Conservation (phyloP, 2,888 invertebrate genomes). For the Macropis europaea region DNA sequence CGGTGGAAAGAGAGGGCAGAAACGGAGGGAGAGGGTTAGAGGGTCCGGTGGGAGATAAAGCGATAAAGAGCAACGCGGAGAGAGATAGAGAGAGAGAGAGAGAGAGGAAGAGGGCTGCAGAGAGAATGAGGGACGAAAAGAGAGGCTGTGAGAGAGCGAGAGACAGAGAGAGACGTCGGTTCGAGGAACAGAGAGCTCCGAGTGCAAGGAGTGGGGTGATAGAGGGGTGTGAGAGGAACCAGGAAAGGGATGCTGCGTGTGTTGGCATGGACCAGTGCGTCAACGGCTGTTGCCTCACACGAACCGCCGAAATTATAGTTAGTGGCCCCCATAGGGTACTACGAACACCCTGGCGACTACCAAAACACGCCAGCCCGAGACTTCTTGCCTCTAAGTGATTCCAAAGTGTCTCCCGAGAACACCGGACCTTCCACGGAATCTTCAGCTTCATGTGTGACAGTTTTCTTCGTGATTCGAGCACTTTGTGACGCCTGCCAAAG, state of each 20-base stretch:
- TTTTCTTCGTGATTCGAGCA: too few relatives aligned
- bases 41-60: conserved; percentile 68
- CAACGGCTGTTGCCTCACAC: conserved; percentile 80
- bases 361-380: conserved; percentile 37
- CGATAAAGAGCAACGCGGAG: conserved; percentile 64
- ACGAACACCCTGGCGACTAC: conserved; percentile 51
- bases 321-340: conserved; percentile 71
- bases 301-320: conserved; percentile 79
- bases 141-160: conserved; percentile 49
- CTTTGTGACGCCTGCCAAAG: not conserved
- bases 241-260: conserved; percentile 78
- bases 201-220: conserved; percentile 66
- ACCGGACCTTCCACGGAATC: too few relatives aligned
- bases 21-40: conserved; percentile 49
- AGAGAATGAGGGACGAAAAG: conserved; percentile 49
- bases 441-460: too few relatives aligned
- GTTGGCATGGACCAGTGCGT: conserved; percentile 80
- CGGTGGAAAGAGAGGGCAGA: conserved; percentile 49
- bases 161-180: conserved; percentile 38
- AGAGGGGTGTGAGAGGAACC: conserved; percentile 69
- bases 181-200: conserved; percentile 54
- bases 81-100: conserved; percentile 53
- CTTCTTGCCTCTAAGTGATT: too few relatives aligned
- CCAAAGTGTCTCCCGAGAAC: too few relatives aligned
- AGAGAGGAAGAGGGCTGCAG: conserved; percentile 48